These are phyloP conservation scores for Archips crataeganus DNA, from an alignment of 2,888 invertebrate species.

Conservation along the genomic window DNA sequence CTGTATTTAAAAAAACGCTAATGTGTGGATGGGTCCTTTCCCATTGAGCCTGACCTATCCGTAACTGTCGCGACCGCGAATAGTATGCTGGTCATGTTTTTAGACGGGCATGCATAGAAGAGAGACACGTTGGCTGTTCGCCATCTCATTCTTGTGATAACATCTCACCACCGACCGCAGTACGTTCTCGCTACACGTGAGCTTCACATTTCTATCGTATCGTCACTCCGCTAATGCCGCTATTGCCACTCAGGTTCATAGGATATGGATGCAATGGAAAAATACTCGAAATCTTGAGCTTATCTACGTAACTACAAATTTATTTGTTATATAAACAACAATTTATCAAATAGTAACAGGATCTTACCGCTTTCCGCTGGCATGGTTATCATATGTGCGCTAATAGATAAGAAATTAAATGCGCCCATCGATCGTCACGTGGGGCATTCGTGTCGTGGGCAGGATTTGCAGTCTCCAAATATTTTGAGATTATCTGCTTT, in stretches of 20 bases:
- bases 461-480: constrained; percentile 55
- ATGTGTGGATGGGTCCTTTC: background rate
- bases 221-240: background rate
- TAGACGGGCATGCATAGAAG: constrained; percentile 20
- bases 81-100: constrained; percentile 20
- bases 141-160: constrained; percentile 53
- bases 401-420: constrained; percentile 73
- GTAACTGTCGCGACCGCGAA: background rate
- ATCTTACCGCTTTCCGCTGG: constrained; percentile 65
- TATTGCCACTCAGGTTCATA: background rate
- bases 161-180: background rate
- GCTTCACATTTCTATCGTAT: background rate
- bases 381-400: constrained; percentile 67
- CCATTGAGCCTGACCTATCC: constrained; percentile 3
- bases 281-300: constrained; percentile 43
- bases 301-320: constrained; percentile 35
- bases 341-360: constrained; percentile 53
- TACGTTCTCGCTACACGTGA: constrained; percentile 27
- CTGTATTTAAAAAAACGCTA: background rate
- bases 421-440: constrained; percentile 64
- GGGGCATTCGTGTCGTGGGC: constrained; percentile 70
- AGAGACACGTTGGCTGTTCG: constrained; percentile 59
- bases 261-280: constrained; percentile 45
- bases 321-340: constrained; percentile 26
- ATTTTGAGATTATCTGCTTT: constrained; percentile 53